These are phyloP conservation scores for Heliocidaris erythrogramma DNA, from an alignment of 35 echinoderm and acorn worm species.

Conservation along the genomic window DNA sequence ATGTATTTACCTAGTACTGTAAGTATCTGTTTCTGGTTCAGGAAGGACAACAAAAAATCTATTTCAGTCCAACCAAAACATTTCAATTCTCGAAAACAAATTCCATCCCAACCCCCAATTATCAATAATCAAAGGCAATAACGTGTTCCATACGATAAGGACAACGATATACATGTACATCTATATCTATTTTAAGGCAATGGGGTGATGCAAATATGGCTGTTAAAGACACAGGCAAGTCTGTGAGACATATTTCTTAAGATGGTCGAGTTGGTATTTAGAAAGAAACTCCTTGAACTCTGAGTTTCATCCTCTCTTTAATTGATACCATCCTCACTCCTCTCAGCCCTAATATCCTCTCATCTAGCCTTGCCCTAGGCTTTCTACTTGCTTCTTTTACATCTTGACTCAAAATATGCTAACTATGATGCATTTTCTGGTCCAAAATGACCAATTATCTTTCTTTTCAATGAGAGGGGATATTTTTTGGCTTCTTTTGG, in stretches of 20 bases:
- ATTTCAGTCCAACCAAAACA: no score
- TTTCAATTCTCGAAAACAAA: no score
- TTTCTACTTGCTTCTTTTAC: not conserved
- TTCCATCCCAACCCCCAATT: no score
- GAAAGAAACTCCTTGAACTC: constrained; percentile 10
- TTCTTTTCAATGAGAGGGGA: not conserved
- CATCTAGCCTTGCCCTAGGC: not conserved
- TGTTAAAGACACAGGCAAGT: not conserved
- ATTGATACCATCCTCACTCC: not conserved
- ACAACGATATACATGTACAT: no score
- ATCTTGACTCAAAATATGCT: not conserved
- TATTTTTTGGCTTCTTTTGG: not conserved
- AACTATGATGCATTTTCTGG: not conserved
- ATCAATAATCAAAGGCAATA: no score
- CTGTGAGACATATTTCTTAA: not conserved
- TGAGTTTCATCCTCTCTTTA: not conserved
- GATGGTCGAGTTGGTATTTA: not conserved
- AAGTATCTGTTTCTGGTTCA: no score
- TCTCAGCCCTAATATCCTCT: not conserved
- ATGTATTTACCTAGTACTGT: no score
- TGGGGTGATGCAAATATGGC: not conserved
- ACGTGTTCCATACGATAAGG: no score
- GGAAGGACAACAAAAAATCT: no score
- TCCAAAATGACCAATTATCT: not conserved
- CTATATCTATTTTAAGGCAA: no score